Percentiles rank a stretch among this genome's conserved stretches.
Evolutionary conservation across 2,113 vertebrate genomes (phyloP).

Genomic region (Electrona antarctica): DNA sequence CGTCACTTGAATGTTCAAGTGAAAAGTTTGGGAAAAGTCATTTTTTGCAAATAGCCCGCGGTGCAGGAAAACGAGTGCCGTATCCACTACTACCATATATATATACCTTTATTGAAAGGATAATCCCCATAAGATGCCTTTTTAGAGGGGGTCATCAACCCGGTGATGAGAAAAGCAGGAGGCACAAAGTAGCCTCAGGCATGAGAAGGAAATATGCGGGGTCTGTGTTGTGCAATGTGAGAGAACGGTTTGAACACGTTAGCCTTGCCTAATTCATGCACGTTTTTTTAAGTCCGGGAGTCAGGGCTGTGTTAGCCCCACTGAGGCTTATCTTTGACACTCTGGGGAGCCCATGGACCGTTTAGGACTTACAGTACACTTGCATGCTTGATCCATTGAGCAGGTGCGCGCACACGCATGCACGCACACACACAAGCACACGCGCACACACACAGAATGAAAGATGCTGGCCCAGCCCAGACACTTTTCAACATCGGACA

Average conservation of each 20-base stretch:
- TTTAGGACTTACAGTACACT: neutral
- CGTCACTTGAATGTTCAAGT: neutral
- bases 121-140: too few relatives aligned
- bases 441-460: neutral
- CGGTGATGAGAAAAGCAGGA: conserved; percentile 38
- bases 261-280: conserved; percentile 24
- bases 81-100: conserved; percentile 1
- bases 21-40: conserved; percentile 20
- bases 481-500: too few relatives aligned
- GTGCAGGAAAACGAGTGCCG: conserved; percentile 26
- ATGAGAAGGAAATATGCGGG: conserved; percentile 44
- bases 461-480: too few relatives aligned
- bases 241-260: conserved; percentile 60
- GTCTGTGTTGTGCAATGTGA: conserved; percentile 46
- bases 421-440: neutral
- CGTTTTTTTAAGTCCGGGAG: conserved; percentile 18
- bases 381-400: neutral
- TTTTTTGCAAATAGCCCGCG: conserved; percentile 23
- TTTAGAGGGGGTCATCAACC: too few relatives aligned
- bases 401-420: neutral
- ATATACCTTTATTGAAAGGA: too few relatives aligned
- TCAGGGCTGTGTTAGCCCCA: conserved; percentile 1
- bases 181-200: conserved; percentile 41
- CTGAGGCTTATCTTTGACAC: neutral
- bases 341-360: neutral